Conservation (phyloP, 2,797 vertebrate species). For the Staurois parvus region DNA sequence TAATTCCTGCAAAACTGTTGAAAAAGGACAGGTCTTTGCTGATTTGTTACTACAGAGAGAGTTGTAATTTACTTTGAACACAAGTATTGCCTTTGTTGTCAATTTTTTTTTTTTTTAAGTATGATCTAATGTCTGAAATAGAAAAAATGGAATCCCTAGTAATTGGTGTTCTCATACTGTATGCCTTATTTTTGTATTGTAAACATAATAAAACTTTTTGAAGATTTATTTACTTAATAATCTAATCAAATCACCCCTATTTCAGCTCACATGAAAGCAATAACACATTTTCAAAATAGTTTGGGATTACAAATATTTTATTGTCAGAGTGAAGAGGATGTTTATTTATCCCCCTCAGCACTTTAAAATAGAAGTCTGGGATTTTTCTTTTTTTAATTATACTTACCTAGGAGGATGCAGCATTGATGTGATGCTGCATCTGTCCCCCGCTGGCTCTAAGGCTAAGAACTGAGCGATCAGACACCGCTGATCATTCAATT, state of each 20-base stretch:
- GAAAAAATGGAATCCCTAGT: slow-evolving; percentile 37
- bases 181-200: neutral
- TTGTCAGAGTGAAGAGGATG: neutral
- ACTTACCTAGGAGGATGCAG: too few relatives aligned
- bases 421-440: too few relatives aligned
- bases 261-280: neutral
- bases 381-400: too few relatives aligned
- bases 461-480: too few relatives aligned
- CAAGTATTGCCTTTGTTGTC: slow-evolving; percentile 19
- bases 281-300: slow-evolving; percentile 7
- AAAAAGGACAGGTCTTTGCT: neutral
- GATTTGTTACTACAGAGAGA: neutral
- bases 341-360: neutral
- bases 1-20: neutral
- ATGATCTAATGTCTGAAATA: slow-evolving; percentile 49
- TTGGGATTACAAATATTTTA: neutral
- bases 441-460: too few relatives aligned
- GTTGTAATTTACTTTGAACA: neutral
- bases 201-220: slow-evolving; percentile 38
- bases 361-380: too few relatives aligned
- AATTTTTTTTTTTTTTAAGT: slow-evolving; percentile 16
- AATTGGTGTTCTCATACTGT: slow-evolving; percentile 2
- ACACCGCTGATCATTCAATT: too few relatives aligned
- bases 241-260: neutral
- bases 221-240: slow-evolving; percentile 13